Conservation (phyloP, 2,888 invertebrate genomes). For the Vanessa cardui region DNA sequence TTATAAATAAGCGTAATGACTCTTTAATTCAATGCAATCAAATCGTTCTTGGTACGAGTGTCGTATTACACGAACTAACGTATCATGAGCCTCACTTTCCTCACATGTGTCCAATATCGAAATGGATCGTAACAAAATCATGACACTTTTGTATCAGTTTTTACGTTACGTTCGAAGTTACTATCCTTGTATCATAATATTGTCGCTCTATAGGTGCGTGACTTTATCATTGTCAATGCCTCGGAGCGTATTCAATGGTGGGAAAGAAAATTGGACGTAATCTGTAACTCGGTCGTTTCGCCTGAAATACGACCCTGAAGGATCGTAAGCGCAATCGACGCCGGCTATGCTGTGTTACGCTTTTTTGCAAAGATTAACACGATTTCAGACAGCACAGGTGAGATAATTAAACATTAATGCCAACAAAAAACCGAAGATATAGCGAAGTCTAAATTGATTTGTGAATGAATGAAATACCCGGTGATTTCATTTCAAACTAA, state of each 20-base stretch:
- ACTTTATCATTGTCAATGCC: slow-evolving; percentile 27
- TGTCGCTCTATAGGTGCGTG: slow-evolving; percentile 15
- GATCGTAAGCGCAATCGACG: slow-evolving; percentile 66
- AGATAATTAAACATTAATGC: neutral
- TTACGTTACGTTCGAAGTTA: neutral
- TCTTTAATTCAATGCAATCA: too few species aligned
- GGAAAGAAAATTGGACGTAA: slow-evolving; percentile 69
- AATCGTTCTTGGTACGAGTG: too few species aligned
- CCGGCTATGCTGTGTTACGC: slow-evolving; percentile 51
- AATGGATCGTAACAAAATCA: slow-evolving; percentile 2
- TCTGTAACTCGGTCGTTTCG: slow-evolving; percentile 66
- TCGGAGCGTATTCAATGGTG: slow-evolving; percentile 55
- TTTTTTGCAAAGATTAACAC: slow-evolving; percentile 54
- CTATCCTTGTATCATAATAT: slow-evolving; percentile 26
- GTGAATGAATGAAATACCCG: too few species aligned
- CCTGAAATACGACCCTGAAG: slow-evolving; percentile 67
- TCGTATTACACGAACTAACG: too few species aligned
- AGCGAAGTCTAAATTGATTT: too few species aligned
- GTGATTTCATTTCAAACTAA: too few species aligned
- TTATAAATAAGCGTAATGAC: too few species aligned
- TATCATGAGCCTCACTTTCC: too few species aligned
- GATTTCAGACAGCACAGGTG: slow-evolving; percentile 29
- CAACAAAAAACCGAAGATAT: too few species aligned
- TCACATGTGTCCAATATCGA: neutral
- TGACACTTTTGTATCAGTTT: neutral